Percentiles rank a stretch among this genome's conserved stretches.
These are phyloP conservation scores for Prunella himalayana DNA, from an alignment of 2,113 vertebrate genomes.

Conservation along the genomic window DNA sequence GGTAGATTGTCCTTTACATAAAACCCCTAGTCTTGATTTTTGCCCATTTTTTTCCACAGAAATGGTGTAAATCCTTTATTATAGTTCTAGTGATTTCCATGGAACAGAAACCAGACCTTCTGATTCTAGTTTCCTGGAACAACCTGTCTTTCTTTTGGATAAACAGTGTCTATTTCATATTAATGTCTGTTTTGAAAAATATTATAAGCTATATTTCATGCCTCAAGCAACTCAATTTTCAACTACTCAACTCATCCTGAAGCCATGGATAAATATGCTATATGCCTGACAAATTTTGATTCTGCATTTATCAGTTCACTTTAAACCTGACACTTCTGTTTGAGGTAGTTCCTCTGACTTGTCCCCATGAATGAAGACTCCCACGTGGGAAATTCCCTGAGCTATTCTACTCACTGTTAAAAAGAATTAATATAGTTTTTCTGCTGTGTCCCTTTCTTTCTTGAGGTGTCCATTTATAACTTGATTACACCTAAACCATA, in stretches of 20 bases:
- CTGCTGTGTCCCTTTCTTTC: neutral
- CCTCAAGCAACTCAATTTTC: neutral
- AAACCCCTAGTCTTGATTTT: neutral
- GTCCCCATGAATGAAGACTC: neutral
- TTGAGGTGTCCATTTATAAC: neutral
- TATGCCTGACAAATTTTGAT: neutral
- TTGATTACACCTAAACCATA: neutral
- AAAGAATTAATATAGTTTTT: neutral
- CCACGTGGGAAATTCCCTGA: neutral
- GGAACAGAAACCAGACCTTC: neutral
- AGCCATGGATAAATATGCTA: neutral
- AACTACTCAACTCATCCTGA: neutral
- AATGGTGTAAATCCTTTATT: neutral
- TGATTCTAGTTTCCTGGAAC: neutral
- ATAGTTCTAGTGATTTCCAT: neutral
- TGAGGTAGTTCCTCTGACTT: neutral
- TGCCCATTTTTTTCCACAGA: neutral
- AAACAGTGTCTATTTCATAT: neutral
- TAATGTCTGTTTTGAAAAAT: neutral
- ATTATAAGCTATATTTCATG: neutral
- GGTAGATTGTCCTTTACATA: neutral
- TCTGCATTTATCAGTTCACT: neutral
- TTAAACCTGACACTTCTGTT: neutral
- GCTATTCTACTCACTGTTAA: neutral
- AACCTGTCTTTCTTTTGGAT: neutral